Base-by-base conservation (phyloP, 2,113 vertebrate species). In the Dissostichus mawsoni region DNA sequence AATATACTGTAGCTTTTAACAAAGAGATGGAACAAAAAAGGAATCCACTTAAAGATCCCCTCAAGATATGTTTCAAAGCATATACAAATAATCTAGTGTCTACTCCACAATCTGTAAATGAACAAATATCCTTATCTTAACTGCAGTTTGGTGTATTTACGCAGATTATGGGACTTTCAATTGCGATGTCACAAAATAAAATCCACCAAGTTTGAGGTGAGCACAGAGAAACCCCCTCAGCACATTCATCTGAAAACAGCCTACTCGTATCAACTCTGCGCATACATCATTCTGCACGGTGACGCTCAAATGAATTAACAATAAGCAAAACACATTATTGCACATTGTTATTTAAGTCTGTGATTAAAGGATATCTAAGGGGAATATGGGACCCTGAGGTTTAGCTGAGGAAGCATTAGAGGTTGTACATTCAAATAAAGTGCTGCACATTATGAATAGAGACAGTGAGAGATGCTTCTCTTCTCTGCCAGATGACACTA, bases 401-500 rank as follows among this genome's bases (percentile, higher is more conserved):
- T 55, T 23, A 64, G 45, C 68, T 59, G 56, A 45, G 56, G 61
- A 62, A 45, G n/a, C 33, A 12, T 55, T 1, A n/a, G 36, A 5
- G 25, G 45, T 63, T 71, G 5, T 4, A 47, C 2, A 47, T 18
- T 47, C 14, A 48, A 66, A 66, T 33, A 47, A 74, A 82, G n/a
- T 50, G 52, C 68, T 65, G 57, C 45, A 36, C 11, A 23, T 74
- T 65, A 71, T 72, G 71, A 44, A 6, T 76, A 2, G n/a, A 78
- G 69, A 41, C 36, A 11, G 51, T 51, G 56, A 80, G 64, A 29
- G 33, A 57, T 53, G 58, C 7, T 45, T 66, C 29, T 10, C 33
- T 25, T 41, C 16, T n/a, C 56, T 69, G 69, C 70, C 76, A 76
- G 69, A 70, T 80, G 80, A 83, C 76, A 57, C 69, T 61, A 61